These are phyloP conservation scores for Piscicola geometra DNA, from an alignment of 2,888 invertebrate species.

Conservation along the genomic window DNA sequence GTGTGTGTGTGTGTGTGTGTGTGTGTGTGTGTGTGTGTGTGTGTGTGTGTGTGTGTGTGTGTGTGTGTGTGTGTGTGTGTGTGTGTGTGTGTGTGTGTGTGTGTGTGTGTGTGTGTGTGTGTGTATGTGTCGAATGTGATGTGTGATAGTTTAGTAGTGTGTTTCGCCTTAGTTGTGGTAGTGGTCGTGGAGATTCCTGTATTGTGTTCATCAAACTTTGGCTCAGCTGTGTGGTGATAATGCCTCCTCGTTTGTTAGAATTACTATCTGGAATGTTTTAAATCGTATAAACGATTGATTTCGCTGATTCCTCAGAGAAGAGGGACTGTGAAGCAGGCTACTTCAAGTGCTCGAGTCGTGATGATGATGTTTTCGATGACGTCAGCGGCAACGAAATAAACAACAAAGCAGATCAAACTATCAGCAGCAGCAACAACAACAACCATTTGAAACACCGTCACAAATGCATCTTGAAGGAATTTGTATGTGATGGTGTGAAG, in stretches of 20 bases:
- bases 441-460: not conserved
- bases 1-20: slow-evolving; percentile 15
- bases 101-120: slow-evolving; percentile 24
- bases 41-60: slow-evolving; percentile 21
- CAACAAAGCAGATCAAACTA: too few relatives aligned
- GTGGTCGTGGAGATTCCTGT: too few relatives aligned
- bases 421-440: too few relatives aligned
- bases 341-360: slow-evolving; percentile 22
- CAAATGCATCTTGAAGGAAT: slow-evolving; percentile 39
- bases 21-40: not conserved
- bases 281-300: too few relatives aligned
- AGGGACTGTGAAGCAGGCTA: slow-evolving; percentile 25
- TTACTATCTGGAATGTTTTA: too few relatives aligned
- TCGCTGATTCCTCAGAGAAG: not conserved
- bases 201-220: too few relatives aligned
- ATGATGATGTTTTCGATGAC: too few relatives aligned
- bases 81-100: slow-evolving; percentile 24
- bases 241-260: too few relatives aligned
- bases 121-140: slow-evolving; percentile 17
- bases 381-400: not conserved
- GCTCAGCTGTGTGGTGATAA: too few relatives aligned
- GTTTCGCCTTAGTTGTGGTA: slow-evolving; percentile 45
- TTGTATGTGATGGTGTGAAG: slow-evolving; percentile 40
- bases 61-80: slow-evolving; percentile 22
- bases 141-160: not conserved